Evolutionary conservation across 2,888 invertebrate species (phyloP).

Genomic region (Nephrocerus scutellatus): DNA sequence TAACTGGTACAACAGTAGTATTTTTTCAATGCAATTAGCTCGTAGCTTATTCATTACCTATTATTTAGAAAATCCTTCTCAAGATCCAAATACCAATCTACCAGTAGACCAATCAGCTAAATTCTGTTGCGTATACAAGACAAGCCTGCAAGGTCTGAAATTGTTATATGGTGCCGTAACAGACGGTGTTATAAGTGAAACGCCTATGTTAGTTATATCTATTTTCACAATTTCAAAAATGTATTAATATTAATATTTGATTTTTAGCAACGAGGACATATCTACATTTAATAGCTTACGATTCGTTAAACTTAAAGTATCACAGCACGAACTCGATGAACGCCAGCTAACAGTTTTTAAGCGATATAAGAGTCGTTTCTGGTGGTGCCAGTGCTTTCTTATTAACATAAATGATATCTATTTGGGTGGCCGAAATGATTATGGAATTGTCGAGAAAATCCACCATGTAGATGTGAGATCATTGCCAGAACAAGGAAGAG

Average conservation of each 20-base stretch:
- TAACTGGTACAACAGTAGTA: conserved; percentile 58
- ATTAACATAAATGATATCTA: conserved; percentile 61
- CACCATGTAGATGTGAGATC: conserved; percentile 50
- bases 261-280: conserved; percentile 13
- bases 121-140: conserved; percentile 59
- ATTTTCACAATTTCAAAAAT: no score
- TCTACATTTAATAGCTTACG: conserved; percentile 36
- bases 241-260: no score
- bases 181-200: conserved; percentile 54
- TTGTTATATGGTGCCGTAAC: conserved; percentile 70
- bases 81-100: conserved; percentile 41
- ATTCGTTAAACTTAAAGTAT: conserved; percentile 68
- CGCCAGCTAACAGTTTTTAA: conserved; percentile 55
- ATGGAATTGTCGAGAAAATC: conserved; percentile 58
- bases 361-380: conserved; percentile 54
- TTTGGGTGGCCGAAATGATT: conserved; percentile 64
- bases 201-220: no score
- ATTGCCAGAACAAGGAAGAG: conserved; percentile 52
- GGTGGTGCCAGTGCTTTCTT: conserved; percentile 76
- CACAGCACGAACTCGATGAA: conserved; percentile 50
- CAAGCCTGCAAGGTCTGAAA: conserved; percentile 50
- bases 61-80: conserved; percentile 23
- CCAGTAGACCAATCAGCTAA: conserved; percentile 63
- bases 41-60: no score
- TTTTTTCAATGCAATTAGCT: no score